Evolutionary conservation across 2,797 vertebrate species (phyloP), one percentile per base, ranked within the genome.

Genomic region (Percopsis omiscomaycus): DNA sequence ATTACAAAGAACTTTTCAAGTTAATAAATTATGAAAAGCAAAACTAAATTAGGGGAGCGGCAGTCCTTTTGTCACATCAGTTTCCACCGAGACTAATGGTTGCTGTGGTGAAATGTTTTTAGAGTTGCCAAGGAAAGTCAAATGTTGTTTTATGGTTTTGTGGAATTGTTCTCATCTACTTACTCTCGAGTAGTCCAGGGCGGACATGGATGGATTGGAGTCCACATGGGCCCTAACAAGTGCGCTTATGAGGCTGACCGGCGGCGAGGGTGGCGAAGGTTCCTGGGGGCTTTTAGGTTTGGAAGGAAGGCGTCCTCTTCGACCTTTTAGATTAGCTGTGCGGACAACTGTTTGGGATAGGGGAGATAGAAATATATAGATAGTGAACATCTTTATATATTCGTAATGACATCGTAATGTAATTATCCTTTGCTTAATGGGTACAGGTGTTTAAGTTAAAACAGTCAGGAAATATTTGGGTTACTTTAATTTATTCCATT

Each of bases 201-300:
- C 95, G 89, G 95, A 98, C 95, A 98, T 96, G 86, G 96, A 95
- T 78, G 97, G 96, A 90, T 98, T 98, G 90, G 97, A 99, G 93
- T 99, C 96, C 89, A 99, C 96, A 89, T 99, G 97, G 86, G 96
- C 95, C 93, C 96, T 90, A 86, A 99, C 96, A 52, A 99, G 94
- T 61, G 97, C 95, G 92, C 95, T 98, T 88, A 98, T 97, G 90
- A 98, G 94, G 92, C 96, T 98, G 91, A 98, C 95, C 69, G 96
- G 96, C 71, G 96, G 96, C 61, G 96, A 97, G 56, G 96, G 96
- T 69, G 96, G 95, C 64, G 96, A 95, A 72, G 96, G 94, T 80
- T 98, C 96, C 92, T 97, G 96, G 75, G 96, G 96, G 87, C 96
- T 98, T 94, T 99, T 99, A 83, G 97, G 97, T 89, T 99, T 99